Evolutionary conservation across 2,113 vertebrate species (phyloP).

Genomic region (Heterotis niloticus): DNA sequence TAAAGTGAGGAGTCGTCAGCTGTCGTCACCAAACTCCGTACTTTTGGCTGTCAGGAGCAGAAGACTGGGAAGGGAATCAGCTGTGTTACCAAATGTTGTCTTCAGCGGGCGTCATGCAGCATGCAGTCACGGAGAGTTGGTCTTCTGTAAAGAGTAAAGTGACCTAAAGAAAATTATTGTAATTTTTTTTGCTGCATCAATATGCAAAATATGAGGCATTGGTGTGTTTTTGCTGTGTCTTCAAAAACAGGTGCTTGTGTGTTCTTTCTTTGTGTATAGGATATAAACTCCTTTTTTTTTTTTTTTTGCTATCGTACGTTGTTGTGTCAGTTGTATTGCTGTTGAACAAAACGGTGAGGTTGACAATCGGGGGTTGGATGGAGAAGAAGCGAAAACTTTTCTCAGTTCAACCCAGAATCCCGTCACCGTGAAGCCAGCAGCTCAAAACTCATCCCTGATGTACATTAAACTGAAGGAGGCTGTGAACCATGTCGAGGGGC

Average conservation of each 20-base stretch:
- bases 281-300: background rate
- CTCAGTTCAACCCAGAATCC: too few species aligned
- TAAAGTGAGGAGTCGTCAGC: slow-evolving; percentile 10
- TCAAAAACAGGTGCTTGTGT: slow-evolving; percentile 1
- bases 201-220: background rate
- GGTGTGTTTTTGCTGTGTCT: background rate
- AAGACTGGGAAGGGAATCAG: background rate
- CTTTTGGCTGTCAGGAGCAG: background rate
- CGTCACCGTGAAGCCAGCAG: too few species aligned
- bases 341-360: background rate
- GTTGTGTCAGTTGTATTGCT: background rate
- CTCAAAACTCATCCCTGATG: too few species aligned
- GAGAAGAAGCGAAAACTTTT: too few species aligned
- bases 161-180: too few species aligned
- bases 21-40: background rate
- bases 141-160: too few species aligned
- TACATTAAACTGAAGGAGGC: too few species aligned
- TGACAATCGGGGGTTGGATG: slow-evolving; percentile 10
- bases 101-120: background rate
- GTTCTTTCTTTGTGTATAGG: background rate
- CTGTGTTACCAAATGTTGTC: background rate
- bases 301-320: background rate
- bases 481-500: too few species aligned
- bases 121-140: too few species aligned
- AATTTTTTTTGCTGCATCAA: background rate